Evolutionary conservation across 2,113 vertebrate species (phyloP).

Genomic region (Neodon shergylaensis): DNA sequence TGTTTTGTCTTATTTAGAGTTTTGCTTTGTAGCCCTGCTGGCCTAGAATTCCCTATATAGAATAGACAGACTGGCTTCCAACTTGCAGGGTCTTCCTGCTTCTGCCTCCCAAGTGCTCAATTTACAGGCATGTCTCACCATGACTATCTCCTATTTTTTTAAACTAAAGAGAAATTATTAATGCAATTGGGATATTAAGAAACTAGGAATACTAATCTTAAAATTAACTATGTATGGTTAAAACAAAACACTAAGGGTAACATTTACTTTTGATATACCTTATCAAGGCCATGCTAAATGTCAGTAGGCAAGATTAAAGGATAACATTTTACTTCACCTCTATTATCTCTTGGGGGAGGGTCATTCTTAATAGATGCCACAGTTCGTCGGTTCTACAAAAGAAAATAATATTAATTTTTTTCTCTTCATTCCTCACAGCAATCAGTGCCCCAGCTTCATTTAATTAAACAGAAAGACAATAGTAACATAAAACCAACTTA

Average conservation of each 20-base stretch:
- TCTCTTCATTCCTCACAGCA: slow-evolving; percentile 19
- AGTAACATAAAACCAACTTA: slow-evolving; percentile 54
- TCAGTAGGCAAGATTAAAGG: not conserved
- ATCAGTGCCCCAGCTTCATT: not conserved
- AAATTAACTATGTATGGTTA: slow-evolving; percentile 55
- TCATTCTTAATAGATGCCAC: slow-evolving; percentile 91
- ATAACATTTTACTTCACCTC: slow-evolving; percentile 87
- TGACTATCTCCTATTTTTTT: not conserved
- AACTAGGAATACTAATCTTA: slow-evolving; percentile 30
- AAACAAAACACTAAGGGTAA: not conserved
- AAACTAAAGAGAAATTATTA: not conserved
- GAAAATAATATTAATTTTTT: slow-evolving; percentile 63
- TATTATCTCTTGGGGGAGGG: slow-evolving; percentile 91
- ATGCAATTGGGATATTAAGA: not conserved
- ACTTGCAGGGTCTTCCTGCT: not conserved
- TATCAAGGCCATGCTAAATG: not conserved
- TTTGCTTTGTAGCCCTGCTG: not conserved
- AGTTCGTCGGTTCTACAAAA: slow-evolving; percentile 89
- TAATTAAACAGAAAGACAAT: slow-evolving; percentile 1
- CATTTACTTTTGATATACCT: slow-evolving; percentile 35
- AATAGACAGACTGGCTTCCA: not conserved
- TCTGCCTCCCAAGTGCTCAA: not conserved
- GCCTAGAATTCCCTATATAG: not conserved
- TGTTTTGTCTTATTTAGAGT: not conserved
- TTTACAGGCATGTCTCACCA: not conserved